Conservation (phyloP, 2,797 vertebrate genomes). For the Acridotheres tristis region DNA sequence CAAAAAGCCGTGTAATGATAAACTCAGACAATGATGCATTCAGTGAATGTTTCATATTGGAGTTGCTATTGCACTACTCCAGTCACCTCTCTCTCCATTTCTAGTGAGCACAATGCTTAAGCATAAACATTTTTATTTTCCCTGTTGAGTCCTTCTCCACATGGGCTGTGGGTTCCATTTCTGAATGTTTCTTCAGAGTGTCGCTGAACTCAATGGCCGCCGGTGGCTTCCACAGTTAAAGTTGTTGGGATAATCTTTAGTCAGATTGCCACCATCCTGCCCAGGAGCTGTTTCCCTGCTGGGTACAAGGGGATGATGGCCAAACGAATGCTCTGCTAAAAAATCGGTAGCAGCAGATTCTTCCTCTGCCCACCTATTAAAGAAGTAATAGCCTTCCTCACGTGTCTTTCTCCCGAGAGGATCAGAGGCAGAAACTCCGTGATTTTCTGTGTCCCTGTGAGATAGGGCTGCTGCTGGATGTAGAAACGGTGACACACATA, state of each 20-base stretch:
- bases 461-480: background rate
- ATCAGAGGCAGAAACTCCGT: background rate
- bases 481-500: conserved; percentile 3
- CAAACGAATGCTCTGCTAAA: background rate
- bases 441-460: background rate
- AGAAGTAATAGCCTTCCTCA: conserved; percentile 14
- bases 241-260: background rate
- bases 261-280: background rate
- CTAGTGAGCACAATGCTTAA: background rate
- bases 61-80: background rate
- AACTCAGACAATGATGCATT: background rate
- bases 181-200: conserved; percentile 58
- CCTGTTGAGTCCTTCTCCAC: background rate
- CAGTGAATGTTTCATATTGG: background rate
- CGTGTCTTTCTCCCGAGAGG: background rate
- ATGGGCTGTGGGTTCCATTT: background rate
- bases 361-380: conserved; percentile 22
- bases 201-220: conserved; percentile 78
- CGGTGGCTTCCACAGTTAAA: conserved; percentile 57
- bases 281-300: background rate
- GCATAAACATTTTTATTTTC: background rate
- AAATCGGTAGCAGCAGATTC: background rate
- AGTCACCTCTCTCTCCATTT: fast-evolving
- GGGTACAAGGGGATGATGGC: background rate
- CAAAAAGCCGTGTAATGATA: background rate